These are phyloP conservation scores for Etheostoma cragini DNA, from an alignment of 2,113 vertebrate species.

Conservation along the genomic window DNA sequence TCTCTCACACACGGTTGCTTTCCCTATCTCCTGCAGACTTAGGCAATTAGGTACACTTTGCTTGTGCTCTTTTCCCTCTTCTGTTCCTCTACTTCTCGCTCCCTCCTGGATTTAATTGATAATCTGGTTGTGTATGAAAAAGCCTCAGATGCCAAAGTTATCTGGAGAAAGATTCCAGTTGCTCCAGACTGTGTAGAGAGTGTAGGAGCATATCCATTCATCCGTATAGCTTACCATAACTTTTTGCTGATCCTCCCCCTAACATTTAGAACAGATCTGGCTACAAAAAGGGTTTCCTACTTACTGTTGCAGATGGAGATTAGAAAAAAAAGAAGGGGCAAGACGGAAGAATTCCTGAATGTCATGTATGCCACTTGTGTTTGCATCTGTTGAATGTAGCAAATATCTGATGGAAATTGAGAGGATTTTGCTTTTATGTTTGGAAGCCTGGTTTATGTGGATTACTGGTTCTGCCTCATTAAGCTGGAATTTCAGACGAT, in stretches of 20 bases:
- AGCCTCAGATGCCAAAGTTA: constrained; percentile 1
- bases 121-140: constrained; percentile 17
- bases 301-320: too few relatives aligned
- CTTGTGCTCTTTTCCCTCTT: neutral
- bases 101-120: constrained; percentile 7
- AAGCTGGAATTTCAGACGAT: neutral
- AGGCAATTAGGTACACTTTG: neutral
- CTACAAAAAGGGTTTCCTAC: neutral
- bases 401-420: neutral
- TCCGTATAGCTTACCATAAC: neutral
- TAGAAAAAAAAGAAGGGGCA: neutral
- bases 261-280: neutral
- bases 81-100: neutral
- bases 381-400: neutral
- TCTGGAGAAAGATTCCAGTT: neutral
- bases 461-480: neutral
- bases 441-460: too few relatives aligned
- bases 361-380: too few relatives aligned
- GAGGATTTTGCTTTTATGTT: neutral
- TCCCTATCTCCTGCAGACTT: neutral
- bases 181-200: neutral
- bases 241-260: neutral
- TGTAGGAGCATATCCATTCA: neutral
- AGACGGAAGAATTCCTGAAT: too few relatives aligned
- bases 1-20: neutral